phyloP scores from a whole-genome alignment of 2,888 invertebrate species.

The Gastrophysa polygoni region DNA sequence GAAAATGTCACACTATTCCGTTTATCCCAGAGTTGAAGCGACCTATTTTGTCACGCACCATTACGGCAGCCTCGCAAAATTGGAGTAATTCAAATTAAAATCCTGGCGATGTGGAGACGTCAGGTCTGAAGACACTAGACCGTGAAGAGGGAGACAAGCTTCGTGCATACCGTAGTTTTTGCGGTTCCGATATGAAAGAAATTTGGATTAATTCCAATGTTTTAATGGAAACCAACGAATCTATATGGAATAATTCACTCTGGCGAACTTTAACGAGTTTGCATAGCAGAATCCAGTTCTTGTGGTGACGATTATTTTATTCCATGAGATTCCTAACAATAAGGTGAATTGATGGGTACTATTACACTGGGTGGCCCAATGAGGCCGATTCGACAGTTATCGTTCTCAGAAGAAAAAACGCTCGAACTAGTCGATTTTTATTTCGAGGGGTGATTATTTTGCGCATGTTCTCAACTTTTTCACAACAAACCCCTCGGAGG shows the following conservation, averaged over 20 bases:
- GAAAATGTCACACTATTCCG: constrained; percentile 17
- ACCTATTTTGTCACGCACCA: constrained; percentile 21
- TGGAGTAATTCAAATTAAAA: constrained; percentile 27
- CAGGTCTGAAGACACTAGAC: constrained; percentile 26
- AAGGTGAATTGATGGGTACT: too few relatives aligned
- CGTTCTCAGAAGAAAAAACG: too few relatives aligned
- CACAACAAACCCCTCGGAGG: too few relatives aligned
- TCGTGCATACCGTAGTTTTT: constrained; percentile 10
- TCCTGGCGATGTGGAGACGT: constrained; percentile 15
- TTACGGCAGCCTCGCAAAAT: constrained; percentile 26
- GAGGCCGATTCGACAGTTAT: too few relatives aligned
- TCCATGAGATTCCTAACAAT: too few relatives aligned
- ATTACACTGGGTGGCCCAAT: too few relatives aligned
- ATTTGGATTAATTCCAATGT: constrained; percentile 6
- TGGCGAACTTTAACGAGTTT: not conserved
- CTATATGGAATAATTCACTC: not conserved
- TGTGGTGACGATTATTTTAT: too few relatives aligned
- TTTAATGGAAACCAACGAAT: not conserved
- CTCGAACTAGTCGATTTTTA: too few relatives aligned
- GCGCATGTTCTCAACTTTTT: too few relatives aligned
- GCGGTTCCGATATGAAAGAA: not conserved
- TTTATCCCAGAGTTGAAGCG: constrained; percentile 17
- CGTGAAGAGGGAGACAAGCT: constrained; percentile 24
- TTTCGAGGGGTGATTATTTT: too few relatives aligned
- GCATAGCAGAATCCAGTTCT: too few relatives aligned